Base-by-base conservation (phyloP, 2,888 invertebrate species). In the Actias luna region DNA sequence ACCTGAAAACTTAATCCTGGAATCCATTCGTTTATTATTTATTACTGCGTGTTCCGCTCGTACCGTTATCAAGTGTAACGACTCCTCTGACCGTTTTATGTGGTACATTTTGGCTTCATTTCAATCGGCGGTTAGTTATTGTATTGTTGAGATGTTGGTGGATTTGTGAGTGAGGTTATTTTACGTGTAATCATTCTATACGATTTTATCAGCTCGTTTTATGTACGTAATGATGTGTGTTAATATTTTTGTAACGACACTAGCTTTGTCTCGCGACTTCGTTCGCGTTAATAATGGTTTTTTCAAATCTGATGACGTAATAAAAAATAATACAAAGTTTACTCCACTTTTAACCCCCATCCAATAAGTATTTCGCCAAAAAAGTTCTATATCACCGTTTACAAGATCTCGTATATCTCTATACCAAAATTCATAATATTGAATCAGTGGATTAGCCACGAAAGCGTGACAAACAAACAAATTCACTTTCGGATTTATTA, bases 61-160 rank as follows among this genome's bases (percentile, higher is more conserved):
- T 8, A 7, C 39, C 5, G 58, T 18, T 42, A 61, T 55, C 58
- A 58, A 22, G 61, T 55, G 22, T 52, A 59, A 42, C 65, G 67
- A 66, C 60, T 58, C 58, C 60, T 67, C 59, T 61, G 64, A 74
- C 71, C 68, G 72, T 70, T 70, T 65, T 64, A 71, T 67, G 65
- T 42, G 59, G 62, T 58, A 39, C 39, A 61, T 63, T 64, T 73
- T 76, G 76, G 76, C 76, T 63, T 58, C 62, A 65, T 39, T 72
- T 76, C 76, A 75, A 75, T 67, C 66, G 69, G 62, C 42, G 58
- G 60, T 70, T 71, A 76, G 69, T 74, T 76, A 75, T 71, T 67
- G 64, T 66, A 63, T 18, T 68, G 62, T 64, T 65, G 60, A 22
- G 42, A 22, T 58, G 31, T 61, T 55, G 16, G 55, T 55, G 55